Percentiles rank a stretch among this genome's conserved stretches.
Conservation (phyloP, 2,888 invertebrate genomes). For the Philaethria dido region DNA sequence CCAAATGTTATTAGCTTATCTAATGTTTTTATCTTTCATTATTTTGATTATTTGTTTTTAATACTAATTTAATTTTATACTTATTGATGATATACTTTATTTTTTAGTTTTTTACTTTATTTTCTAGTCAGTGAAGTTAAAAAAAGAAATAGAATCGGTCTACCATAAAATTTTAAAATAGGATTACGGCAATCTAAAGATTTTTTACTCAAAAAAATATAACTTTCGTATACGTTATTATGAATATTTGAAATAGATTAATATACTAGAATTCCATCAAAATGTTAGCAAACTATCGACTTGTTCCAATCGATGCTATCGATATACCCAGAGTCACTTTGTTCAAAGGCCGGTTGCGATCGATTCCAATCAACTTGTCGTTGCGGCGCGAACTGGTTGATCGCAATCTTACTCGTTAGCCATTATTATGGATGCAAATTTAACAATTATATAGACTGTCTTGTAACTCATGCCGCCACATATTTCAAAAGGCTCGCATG, state of each 20-base stretch:
- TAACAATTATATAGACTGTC: conserved; percentile 68
- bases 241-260: not conserved
- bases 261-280: not conserved
- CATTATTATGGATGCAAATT: conserved; percentile 77
- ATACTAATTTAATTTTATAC: not conserved
- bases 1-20: conserved; percentile 39
- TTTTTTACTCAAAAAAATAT: not conserved
- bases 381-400: conserved; percentile 71
- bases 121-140: no score
- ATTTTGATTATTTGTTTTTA: not conserved
- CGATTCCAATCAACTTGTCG: conserved; percentile 63
- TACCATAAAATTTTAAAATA: no score
- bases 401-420: conserved; percentile 75
- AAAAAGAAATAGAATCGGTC: no score
- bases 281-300: conserved; percentile 28
- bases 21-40: conserved; percentile 19
- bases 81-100: not conserved
- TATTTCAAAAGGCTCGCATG: conserved; percentile 61
- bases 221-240: not conserved
- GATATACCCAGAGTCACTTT: conserved; percentile 29
- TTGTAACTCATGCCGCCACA: conserved; percentile 52
- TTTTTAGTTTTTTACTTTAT: no score
- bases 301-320: conserved; percentile 25
- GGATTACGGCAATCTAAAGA: no score
- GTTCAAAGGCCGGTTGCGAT: conserved; percentile 39